Conservation (phyloP, 2,113 vertebrate genomes). For the Nibea coibor region DNA sequence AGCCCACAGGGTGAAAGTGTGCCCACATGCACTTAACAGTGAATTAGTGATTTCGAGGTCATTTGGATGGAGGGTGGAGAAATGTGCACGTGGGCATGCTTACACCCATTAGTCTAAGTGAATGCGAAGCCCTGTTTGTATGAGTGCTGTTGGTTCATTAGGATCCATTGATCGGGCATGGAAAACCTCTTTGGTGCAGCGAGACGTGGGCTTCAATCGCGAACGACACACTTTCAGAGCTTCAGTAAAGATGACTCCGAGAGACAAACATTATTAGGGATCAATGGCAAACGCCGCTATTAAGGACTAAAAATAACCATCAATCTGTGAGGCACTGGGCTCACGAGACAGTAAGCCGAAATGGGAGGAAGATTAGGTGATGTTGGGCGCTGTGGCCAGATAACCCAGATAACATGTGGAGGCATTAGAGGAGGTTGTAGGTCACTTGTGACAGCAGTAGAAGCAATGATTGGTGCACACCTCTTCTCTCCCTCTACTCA, state of each 20-base stretch:
- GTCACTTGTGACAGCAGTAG: not conserved
- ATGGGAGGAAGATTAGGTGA: constrained; percentile 7
- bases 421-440: constrained; percentile 2
- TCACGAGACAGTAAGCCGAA: not conserved
- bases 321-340: constrained; percentile 7
- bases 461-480: not conserved
- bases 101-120: constrained; percentile 47
- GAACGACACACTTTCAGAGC: constrained; percentile 18
- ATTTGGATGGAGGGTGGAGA: constrained; percentile 24
- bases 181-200: constrained; percentile 27
- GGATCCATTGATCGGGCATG: constrained; percentile 45
- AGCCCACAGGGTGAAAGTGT: constrained; percentile 37
- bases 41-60: constrained; percentile 65
- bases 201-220: constrained; percentile 33
- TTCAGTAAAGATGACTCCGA: constrained; percentile 9
- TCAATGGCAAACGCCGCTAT: constrained; percentile 25
- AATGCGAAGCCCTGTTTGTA: constrained; percentile 4
- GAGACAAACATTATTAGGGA: constrained; percentile 37
- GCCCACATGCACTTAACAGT: constrained; percentile 34
- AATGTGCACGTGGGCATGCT: constrained; percentile 26
- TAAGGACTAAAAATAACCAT: constrained; percentile 29
- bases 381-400: constrained; percentile 8
- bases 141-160: constrained; percentile 40
- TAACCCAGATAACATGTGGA: constrained; percentile 53
- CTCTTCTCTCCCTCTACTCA: not conserved